These are phyloP conservation scores for Agelaius phoeniceus DNA, from an alignment of 2,113 vertebrate genomes.

Conservation along the genomic window DNA sequence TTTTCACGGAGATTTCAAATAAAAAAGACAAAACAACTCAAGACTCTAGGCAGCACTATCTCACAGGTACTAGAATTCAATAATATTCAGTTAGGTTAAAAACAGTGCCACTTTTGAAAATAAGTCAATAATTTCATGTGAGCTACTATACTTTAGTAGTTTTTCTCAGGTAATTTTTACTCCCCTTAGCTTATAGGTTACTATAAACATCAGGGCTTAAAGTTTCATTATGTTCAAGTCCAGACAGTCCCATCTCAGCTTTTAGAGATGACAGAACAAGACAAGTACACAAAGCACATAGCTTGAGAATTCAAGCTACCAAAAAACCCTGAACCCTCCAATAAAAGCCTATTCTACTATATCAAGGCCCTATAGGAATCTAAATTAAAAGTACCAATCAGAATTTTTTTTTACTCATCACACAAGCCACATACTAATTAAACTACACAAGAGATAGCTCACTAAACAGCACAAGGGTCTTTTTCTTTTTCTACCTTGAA, in stretches of 20 bases:
- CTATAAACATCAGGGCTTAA: neutral
- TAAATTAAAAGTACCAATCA: neutral
- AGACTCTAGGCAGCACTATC: neutral
- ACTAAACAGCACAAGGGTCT: neutral
- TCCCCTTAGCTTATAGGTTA: neutral
- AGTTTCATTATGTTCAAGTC: neutral
- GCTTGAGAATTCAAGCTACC: neutral
- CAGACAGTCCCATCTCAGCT: neutral
- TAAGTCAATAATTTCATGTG: neutral
- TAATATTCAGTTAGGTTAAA: neutral
- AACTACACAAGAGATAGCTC: neutral
- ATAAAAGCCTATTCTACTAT: neutral
- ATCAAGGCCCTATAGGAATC: neutral
- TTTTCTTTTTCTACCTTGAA: neutral
- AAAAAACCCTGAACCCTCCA: rapidly evolving
- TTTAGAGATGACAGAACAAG: neutral
- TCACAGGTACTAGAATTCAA: neutral
- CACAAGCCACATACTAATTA: neutral
- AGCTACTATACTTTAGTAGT: neutral
- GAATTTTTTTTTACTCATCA: neutral
- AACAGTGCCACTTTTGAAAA: neutral
- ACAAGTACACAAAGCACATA: neutral
- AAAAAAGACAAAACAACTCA: neutral
- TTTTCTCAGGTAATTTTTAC: neutral
- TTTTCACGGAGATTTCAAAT: neutral